Conservation (phyloP, 1,140 invertebrate species). For the Drosophila sp. region DNA sequence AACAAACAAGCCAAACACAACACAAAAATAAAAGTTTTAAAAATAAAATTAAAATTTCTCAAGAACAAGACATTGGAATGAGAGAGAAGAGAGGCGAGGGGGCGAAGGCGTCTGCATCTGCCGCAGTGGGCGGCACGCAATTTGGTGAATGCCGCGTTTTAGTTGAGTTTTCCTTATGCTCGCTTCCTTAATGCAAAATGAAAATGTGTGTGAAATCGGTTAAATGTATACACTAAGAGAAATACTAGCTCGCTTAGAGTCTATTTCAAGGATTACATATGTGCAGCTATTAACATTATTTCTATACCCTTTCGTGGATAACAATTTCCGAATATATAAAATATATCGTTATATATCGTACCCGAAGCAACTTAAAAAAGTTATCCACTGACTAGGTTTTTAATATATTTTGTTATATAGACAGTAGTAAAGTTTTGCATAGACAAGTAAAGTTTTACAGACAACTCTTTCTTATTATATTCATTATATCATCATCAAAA, state of each 20-base stretch:
- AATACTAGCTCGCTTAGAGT: background rate
- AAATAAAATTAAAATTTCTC: slow-evolving; percentile 61
- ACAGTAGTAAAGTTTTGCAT: no score
- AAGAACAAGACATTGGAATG: slow-evolving; percentile 20
- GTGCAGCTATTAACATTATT: no score
- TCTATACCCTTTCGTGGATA: no score
- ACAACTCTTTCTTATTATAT: no score
- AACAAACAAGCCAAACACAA: slow-evolving; percentile 41
- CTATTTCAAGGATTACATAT: no score
- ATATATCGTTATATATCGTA: no score
- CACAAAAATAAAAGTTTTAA: slow-evolving; percentile 69
- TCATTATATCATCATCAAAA: no score
- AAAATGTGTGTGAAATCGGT: background rate
- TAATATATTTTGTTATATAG: no score
- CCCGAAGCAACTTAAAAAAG: no score
- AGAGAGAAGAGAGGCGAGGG: background rate
- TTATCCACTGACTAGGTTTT: no score
- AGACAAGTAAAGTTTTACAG: no score
- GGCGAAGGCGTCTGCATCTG: background rate
- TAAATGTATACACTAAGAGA: background rate
- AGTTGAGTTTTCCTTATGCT: background rate
- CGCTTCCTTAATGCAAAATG: slow-evolving; percentile 2
- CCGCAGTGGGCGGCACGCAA: slow-evolving; percentile 1
- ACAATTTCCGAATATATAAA: no score
- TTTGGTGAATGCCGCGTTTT: slow-evolving; percentile 1